Percentiles rank a stretch among this genome's conserved stretches.
Evolutionary conservation across 2,888 invertebrate species (phyloP).

Genomic region (Coleophora deauratella): DNA sequence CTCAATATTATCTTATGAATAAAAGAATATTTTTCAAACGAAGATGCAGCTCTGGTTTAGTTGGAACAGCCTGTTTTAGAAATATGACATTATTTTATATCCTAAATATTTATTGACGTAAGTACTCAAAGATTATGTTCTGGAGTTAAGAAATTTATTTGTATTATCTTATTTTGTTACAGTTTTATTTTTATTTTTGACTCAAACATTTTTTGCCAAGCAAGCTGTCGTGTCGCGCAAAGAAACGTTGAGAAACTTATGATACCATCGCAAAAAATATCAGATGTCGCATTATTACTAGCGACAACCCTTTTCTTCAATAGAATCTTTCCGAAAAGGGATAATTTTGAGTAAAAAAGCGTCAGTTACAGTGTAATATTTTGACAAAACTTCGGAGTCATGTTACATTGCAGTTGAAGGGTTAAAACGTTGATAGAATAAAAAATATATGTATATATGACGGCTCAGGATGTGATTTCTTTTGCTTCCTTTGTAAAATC

Average conservation of each 20-base stretch:
- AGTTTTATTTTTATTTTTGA: neutral
- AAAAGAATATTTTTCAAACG: slow-evolving; percentile 17
- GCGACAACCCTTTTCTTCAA: slow-evolving; percentile 38
- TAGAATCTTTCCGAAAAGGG: slow-evolving; percentile 33
- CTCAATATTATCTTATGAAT: slow-evolving; percentile 23
- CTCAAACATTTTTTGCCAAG: neutral
- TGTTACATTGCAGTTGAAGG: slow-evolving; percentile 43
- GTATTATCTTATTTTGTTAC: too few species aligned
- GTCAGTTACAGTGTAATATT: slow-evolving; percentile 56
- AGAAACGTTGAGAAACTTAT: slow-evolving; percentile 41
- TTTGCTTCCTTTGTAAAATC: too few species aligned
- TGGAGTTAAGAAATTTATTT: too few species aligned
- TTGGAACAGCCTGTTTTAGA: neutral
- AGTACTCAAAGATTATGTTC: too few species aligned
- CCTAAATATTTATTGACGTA: too few species aligned
- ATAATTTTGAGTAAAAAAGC: slow-evolving; percentile 43
- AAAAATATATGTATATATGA: slow-evolving; percentile 22
- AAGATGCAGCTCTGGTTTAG: too few species aligned
- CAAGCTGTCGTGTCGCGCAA: slow-evolving; percentile 6
- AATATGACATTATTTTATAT: neutral
- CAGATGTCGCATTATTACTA: slow-evolving; percentile 36
- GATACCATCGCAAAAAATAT: slow-evolving; percentile 51
- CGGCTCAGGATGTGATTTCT: too few species aligned
- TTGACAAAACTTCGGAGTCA: slow-evolving; percentile 67
- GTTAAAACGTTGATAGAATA: slow-evolving; percentile 21